Evolutionary conservation across 2,888 invertebrate genomes (phyloP), one percentile per base, ranked within the genome.

Genomic region (Dolichomitus sp.): DNA sequence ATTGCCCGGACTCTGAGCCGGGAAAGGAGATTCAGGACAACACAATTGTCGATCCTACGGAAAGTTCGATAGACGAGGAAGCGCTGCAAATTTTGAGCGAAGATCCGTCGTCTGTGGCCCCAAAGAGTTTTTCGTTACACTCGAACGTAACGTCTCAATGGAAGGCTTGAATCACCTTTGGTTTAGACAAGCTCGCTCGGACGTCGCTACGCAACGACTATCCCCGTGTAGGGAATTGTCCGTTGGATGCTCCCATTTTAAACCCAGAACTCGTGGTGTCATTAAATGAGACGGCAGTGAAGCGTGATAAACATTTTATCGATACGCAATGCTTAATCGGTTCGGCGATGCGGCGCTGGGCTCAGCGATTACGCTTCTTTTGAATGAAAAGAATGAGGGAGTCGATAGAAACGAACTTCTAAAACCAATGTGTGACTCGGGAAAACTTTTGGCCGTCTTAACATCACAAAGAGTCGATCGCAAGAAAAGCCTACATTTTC

Each of bases 261-360:
- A 81, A 84, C 42, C 4, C 48, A 9, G 79, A 79, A 54, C 7
- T 75, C 11, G 2, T 45, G 4, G n/a, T 68, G 0, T 75, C 79
- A 14, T 42, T 81, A 40, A 76, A 54, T 23, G 79, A 84, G 6
- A 48, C 48, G 9, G 12, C 80, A n/a, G 3, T 81, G 11, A 84
- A 81, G 27, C 68, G 76, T 4, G 76, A 84, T 37, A 75, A 68
- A 11, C 77, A 84, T 59, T 84, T 84, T 40, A 11, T 81, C 1
- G 54, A 74, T n/a, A 57, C 50, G 5, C 84, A 84, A 59, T 65
- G 50, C 33, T 5, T 77, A 7, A 54, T 80, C 6, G 82, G 82
- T 30, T 82, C 82, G 17, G 82, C 82, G 6, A 37, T 80, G 73
- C 63, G 2, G 63, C 42, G 17, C 19, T 77, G 17, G 77, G 80